Evolutionary conservation across 1,140 invertebrate species (phyloP), one percentile per base, ranked within the genome.

Genomic region (Potamilus streckersoni): DNA sequence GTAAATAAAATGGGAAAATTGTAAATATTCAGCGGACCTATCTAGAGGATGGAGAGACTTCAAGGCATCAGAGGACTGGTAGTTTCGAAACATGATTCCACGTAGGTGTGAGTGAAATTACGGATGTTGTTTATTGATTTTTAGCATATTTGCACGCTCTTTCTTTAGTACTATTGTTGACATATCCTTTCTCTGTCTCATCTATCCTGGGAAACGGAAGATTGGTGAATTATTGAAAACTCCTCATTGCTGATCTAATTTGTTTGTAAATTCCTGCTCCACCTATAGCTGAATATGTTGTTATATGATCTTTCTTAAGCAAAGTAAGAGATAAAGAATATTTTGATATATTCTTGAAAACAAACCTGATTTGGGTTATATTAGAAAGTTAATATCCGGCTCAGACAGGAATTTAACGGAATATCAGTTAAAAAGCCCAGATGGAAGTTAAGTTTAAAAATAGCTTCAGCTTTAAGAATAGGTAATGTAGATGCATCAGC

Each of bases 91-190:
- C 23, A 78, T 69, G 31, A 71, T 66, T 60, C 73, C 71, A 38
- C 61, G 31, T 4, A 78, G 49, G 49, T 73, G 71, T 16, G 55
- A 55, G 31, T 73, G 67, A 66, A 78, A 23, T 72, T 59, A 11
- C 20, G 20, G 13, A 71, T 70, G 2, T 68, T 71, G 19, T 58
- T 59, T 19, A 78, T 78, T 78, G 71, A 31, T 70, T 67, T 49
- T 78, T 78, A 19, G 71, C 71, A 59, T 73, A 62, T 55, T 78
- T 78, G 71, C 67, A 73, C 6, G 71, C 76, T n/a, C 71, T 71
- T 60, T 78, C 71, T 19, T 70, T 78, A 20, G 56, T 60, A 27
- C 73, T 74, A 3, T 71, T 78, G 55, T 73, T 62, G n/a, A 73
- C 71, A 16, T 60, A 55, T 11, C 62, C 64, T 49, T 70, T 66